Evolutionary conservation across 1,140 invertebrate species (phyloP).

Genomic region (Adelges cooleyi): DNA sequence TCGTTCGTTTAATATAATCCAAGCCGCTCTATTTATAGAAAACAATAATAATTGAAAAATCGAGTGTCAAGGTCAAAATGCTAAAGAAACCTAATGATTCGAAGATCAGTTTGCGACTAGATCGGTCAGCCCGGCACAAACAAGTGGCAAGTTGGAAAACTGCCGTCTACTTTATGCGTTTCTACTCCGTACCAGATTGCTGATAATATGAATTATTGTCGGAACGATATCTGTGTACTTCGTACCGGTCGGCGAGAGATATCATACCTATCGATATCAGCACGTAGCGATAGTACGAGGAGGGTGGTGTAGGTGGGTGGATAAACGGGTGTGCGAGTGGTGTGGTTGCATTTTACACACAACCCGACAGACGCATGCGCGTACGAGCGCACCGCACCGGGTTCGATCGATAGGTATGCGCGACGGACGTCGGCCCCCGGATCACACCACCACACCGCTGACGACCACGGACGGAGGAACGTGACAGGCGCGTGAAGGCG

Average conservation of each 20-base stretch:
- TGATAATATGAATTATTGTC: no score
- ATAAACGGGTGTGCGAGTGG: neutral
- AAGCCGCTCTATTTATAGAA: no score
- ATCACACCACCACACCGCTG: neutral
- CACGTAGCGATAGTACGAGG: neutral
- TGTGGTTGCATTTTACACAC: neutral
- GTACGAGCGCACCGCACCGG: neutral
- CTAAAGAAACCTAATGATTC: no score
- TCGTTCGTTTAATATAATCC: no score
- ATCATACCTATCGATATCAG: neutral
- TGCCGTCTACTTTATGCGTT: no score
- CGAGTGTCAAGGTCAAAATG: no score
- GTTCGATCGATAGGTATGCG: constrained; percentile 14
- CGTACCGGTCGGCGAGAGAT: neutral
- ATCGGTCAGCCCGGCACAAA: no score
- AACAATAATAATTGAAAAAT: no score
- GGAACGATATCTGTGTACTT: no score
- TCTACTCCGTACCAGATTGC: no score
- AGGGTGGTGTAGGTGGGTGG: neutral
- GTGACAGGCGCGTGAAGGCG: neutral
- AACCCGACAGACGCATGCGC: neutral
- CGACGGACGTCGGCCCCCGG: constrained; percentile 6
- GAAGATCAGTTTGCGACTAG: no score
- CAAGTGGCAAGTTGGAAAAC: no score
- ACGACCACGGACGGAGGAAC: neutral